Evolutionary conservation across 2,888 invertebrate genomes (phyloP).

Genomic region (Pteria penguin): DNA sequence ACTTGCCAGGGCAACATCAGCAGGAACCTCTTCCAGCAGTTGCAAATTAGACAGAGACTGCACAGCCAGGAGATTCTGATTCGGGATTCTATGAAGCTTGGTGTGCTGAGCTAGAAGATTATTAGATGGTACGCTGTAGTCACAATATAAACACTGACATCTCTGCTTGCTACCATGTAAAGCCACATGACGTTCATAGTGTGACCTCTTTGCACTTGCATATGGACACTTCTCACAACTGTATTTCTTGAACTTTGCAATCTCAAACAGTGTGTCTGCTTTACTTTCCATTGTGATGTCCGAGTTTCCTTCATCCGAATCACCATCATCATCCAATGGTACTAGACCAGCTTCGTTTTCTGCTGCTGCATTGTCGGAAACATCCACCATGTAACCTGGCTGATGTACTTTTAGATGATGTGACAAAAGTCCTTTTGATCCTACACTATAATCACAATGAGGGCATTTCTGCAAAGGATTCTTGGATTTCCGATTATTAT

Average conservation of each 20-base stretch:
- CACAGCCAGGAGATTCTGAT: constrained; percentile 75
- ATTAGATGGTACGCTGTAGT: constrained; percentile 92
- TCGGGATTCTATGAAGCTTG: constrained; percentile 85
- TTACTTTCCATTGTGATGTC: constrained; percentile 62
- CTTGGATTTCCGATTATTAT: constrained; percentile 81
- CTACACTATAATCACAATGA: constrained; percentile 90
- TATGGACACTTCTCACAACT: constrained; percentile 87
- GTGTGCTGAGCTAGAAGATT: constrained; percentile 91
- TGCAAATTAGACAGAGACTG: constrained; percentile 77
- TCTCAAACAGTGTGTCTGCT: constrained; percentile 84
- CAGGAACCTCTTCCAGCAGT: constrained; percentile 79
- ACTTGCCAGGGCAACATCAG: constrained; percentile 81
- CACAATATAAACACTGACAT: constrained; percentile 90
- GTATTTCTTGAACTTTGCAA: constrained; percentile 87
- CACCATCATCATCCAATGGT: constrained; percentile 7
- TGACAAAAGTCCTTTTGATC: constrained; percentile 86
- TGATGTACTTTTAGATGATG: constrained; percentile 85
- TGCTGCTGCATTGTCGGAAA: constrained; percentile 48
- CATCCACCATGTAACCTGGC: constrained; percentile 58
- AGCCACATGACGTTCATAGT: constrained; percentile 90
- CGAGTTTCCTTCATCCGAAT: constrained; percentile 47
- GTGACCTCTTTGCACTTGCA: constrained; percentile 91
- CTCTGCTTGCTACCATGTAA: constrained; percentile 91
- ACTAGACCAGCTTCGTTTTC: constrained; percentile 71
- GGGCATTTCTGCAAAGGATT: constrained; percentile 83